Base-by-base conservation (phyloP, 2,797 vertebrate genomes). In the Alectoris magna region DNA sequence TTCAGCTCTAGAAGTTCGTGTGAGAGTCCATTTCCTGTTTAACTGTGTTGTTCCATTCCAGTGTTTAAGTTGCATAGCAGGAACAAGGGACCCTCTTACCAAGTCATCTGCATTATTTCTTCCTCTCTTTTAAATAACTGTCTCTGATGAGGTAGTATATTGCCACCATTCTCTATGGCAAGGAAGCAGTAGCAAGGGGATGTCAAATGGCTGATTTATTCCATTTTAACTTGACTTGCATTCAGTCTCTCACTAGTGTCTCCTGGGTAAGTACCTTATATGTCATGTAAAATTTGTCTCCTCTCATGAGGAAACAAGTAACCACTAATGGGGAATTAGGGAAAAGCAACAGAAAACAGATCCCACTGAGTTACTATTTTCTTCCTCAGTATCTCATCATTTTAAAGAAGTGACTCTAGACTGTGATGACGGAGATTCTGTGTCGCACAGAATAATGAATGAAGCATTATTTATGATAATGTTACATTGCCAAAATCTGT, bases 151-250 rank as follows among this genome's bases (percentile, higher is more conserved):
- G 49, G 14, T 68, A 34, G 19, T 86, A 5, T 68, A 38, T 67
- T 90, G 34, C 21, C 41, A 58, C 38, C 11, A 17, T 80, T 70
- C 27, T 78, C 31, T 8, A 12, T 46, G 72, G 39, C 24, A 64
- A 79, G 36, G 64, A 79, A 69, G 5, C 51, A 73, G 26, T 59
- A 56, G 59, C 64, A 68, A 71, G 29, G 63, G 21, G 23, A 34
- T 92, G 87, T 94, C 51, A 87, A 60, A 74, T 83, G 39, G 27
- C 49, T 72, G 26, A 36, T 64, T 85, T 87, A 38, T 31, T 83
- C 15, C 9, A 4, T 91, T 91, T 67, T 91, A 70, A 46, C 10
- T 84, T 84, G n/a, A 72, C 56, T 80, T 76, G 9, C 14, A 11
- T 78, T 77, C 53, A 66, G 1, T 77, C 19, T 80, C 23, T 87